Conservation (phyloP, 2,888 invertebrate genomes). For the Pammene fasciana region DNA sequence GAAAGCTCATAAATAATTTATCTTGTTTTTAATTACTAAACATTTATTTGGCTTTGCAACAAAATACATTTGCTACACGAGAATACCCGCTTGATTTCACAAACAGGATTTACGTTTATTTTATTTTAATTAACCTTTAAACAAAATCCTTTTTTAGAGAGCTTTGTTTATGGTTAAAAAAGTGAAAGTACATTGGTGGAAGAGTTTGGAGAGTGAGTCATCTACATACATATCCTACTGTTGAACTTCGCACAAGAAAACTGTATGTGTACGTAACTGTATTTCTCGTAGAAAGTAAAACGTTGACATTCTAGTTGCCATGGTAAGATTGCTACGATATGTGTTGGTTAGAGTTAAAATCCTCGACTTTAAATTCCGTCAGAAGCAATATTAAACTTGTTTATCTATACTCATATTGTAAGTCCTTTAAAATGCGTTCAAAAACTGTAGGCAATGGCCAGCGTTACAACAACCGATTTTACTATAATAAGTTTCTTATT, state of each 20-base stretch:
- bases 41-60: background rate
- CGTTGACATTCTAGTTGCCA: background rate
- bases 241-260: constrained; percentile 4
- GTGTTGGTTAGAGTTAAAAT: too few relatives aligned
- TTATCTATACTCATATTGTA: too few relatives aligned
- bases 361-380: too few relatives aligned
- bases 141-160: background rate
- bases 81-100: background rate
- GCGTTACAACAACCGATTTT: too few relatives aligned
- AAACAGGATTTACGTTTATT: background rate
- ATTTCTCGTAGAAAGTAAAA: constrained; percentile 19
- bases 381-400: too few relatives aligned
- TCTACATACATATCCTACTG: background rate
- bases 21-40: background rate
- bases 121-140: background rate
- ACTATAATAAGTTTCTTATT: too few relatives aligned
- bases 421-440: too few relatives aligned
- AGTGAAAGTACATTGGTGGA: constrained; percentile 12
- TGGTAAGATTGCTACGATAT: too few relatives aligned
- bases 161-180: background rate
- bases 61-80: background rate
- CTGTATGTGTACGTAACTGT: constrained; percentile 9
- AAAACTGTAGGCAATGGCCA: too few relatives aligned
- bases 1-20: background rate
- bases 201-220: constrained; percentile 9